Percentiles rank a stretch among this genome's conserved stretches.
phyloP scores from a whole-genome alignment of 2,113 vertebrate genomes.

The Siphamia tubifer region DNA sequence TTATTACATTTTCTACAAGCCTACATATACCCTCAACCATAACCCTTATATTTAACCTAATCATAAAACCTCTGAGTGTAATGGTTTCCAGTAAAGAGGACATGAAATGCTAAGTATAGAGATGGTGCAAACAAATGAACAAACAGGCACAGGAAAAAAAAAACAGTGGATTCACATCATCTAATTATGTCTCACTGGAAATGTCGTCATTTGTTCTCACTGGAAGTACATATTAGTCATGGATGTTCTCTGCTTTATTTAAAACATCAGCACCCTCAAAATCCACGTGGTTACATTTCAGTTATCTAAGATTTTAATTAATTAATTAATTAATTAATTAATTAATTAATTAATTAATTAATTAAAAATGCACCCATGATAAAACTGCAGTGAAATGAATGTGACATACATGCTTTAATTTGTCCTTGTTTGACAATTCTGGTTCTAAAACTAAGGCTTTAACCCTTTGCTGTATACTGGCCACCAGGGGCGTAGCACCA shows the following conservation, averaged over 20 bases:
- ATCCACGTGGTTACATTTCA: background rate
- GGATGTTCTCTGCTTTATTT: conserved; percentile 2
- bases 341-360: too few relatives aligned
- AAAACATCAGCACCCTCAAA: conserved; percentile 7
- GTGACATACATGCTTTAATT: conserved; percentile 3
- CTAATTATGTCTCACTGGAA: conserved; percentile 50
- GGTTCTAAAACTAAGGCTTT: conserved; percentile 26
- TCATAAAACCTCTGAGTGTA: too few relatives aligned
- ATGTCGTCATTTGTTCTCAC: conserved; percentile 43
- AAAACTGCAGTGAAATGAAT: background rate
- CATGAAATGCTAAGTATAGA: too few relatives aligned
- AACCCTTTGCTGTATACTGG: too few relatives aligned
- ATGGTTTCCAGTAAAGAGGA: too few relatives aligned
- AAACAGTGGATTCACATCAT: conserved; percentile 16
- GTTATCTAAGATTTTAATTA: background rate
- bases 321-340: too few relatives aligned
- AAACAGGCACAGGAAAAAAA: too few relatives aligned
- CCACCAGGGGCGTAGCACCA: too few relatives aligned
- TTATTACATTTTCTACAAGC: too few relatives aligned
- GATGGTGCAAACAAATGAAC: too few relatives aligned
- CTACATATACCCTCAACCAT: too few relatives aligned
- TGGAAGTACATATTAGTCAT: conserved; percentile 27
- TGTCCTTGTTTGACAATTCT: conserved; percentile 22
- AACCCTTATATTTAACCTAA: too few relatives aligned
- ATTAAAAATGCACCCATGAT: background rate